Evolutionary conservation across 1,140 invertebrate genomes (phyloP), one percentile per base, ranked within the genome.

Genomic region (Meloidogyne floridensis): DNA sequence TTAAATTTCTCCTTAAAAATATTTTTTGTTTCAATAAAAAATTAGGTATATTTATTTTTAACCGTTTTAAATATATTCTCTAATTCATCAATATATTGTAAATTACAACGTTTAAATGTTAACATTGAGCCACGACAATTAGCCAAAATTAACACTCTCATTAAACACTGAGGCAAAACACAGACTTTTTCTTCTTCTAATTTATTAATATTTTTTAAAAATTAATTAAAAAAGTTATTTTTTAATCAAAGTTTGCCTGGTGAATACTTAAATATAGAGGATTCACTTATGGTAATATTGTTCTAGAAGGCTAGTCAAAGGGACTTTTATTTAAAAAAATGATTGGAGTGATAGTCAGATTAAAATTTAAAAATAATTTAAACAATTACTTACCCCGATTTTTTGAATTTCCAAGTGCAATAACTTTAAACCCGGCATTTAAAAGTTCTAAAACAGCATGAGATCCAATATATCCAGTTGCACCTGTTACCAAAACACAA

Each of bases 71-170:
- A 65, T 65, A 65, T 65, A n/a, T n/a, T 15, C n/a, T 65, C 59
- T 15, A 65, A 65, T 65, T 65, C 59, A 65, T n/a, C 59, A 65
- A 65, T 65, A 65, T 65, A n/a, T 65, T 65, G 59, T 65, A 65
- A 65, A 65, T 65, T 65, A 65, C 59, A 65, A n/a, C 59, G 15
- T 65, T 65, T 65, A 65, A 65, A 65, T 65, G 59, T 65, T 65
- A 65, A 65, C 59, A 65, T 65, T 65, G 59, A 65, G n/a, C 59
- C 59, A n/a, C n/a, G 15, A n/a, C 59, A 65, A 65, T 65, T 65
- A 7, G 59, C 59, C n/a, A 65, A 65, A 65, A 65, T 65, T 65
- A 65, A 65, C n/a, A 65, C 59, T 65, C 59, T 65, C 59, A 65
- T 65, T 65, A 65, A 65, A 65, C 59, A 65, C n/a, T 65, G 59